Base-by-base conservation (phyloP, 2,888 invertebrate genomes). In the Chymomyza fuscimana region DNA sequence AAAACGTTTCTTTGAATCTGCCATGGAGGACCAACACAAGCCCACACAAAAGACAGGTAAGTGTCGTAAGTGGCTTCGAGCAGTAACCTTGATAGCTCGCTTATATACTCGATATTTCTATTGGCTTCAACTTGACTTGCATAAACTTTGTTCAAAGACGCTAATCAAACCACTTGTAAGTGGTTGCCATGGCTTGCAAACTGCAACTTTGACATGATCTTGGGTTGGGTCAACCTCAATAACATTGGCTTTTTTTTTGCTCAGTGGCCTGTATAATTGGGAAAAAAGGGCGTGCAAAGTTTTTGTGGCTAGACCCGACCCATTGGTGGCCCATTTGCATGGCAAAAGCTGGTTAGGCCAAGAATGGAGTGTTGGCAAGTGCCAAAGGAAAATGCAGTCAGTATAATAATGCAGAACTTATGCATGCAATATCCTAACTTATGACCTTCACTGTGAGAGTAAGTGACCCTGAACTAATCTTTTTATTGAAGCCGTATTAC, bases 1-100 rank as follows among this genome's bases (percentile, higher is more conserved):
- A 93, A 97, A 97, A 92, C 96, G 96, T 91, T 97, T 98, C 93
- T 99, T 99, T 92, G 98, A 99, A 93, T 95, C 96, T 91, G 98
- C 98, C 75, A 97, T 98, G 95, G 97, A 97, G 93, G 97, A 97
- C 92, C 96, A 96, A 92, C 95, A 96, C 84, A 96, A 96, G 92
- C 96, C 96, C 77, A 94, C 95, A 84, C 95, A 96, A 64, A 97
- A 96, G 93, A 94, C 96, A 93, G 96, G 97, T 96, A 91, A 91
- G 83, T 82, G 50, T 5, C 7, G 54, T 54, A 54, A 10, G 15
- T 52, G 52, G 52, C 52, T 32, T 19, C 51, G 1, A 51, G 51
- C 3, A n/a, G 51, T 15, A n/a, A 19, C 19, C 19, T 19, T 19
- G 15, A 9, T 9, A 12, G 15, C 51, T 54, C 4, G 19, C 22